A percentile compares a stretch with the other conserved stretches of the same genome.
phyloP scores from a whole-genome alignment of 1,140 invertebrate species.

The Drosophila baimaii region DNA sequence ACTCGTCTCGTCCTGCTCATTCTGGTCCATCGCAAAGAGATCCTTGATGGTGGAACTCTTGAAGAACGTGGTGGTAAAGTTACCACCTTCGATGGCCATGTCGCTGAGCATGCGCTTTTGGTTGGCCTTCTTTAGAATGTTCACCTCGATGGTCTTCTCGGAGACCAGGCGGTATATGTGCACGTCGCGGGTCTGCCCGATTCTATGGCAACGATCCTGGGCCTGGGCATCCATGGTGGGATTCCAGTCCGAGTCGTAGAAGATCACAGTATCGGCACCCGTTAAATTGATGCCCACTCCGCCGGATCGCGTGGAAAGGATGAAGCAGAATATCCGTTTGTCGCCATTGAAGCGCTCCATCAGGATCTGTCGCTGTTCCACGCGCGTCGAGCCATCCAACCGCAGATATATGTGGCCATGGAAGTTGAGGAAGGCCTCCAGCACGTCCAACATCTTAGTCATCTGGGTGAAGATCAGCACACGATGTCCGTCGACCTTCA shows the following conservation, averaged over 20 bases:
- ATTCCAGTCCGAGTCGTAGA: slow-evolving; percentile 99
- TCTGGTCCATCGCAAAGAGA: slow-evolving; percentile 92
- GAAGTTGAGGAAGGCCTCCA: slow-evolving; percentile 98
- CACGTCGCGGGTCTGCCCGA: slow-evolving; percentile 99
- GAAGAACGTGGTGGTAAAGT: slow-evolving; percentile 99
- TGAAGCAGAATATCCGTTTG: slow-evolving; percentile 97
- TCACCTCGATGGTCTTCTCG: slow-evolving; percentile 99
- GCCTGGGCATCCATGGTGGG: slow-evolving; percentile 99
- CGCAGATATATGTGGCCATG: slow-evolving; percentile 98
- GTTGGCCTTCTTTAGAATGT: slow-evolving; percentile 99
- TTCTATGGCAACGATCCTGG: slow-evolving; percentile 98
- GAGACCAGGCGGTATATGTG: slow-evolving; percentile 99
- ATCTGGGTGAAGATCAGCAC: slow-evolving; percentile 99
- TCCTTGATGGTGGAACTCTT: slow-evolving; percentile 97
- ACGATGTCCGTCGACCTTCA: slow-evolving; percentile 94
- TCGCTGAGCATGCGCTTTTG: slow-evolving; percentile 98
- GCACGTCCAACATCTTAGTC: slow-evolving; percentile 99
- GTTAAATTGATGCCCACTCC: slow-evolving; percentile 99
- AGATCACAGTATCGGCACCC: slow-evolving; percentile 99
- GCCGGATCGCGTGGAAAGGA: slow-evolving; percentile 98
- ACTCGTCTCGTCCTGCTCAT: slow-evolving; percentile 87
- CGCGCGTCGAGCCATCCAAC: slow-evolving; percentile 98
- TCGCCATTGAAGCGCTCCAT: slow-evolving; percentile 99
- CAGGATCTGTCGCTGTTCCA: slow-evolving; percentile 97
- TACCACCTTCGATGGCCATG: slow-evolving; percentile 99